Evolutionary conservation across 2,113 vertebrate genomes (phyloP), one percentile per base, ranked within the genome.

Genomic region (Catharus fuscescens): DNA sequence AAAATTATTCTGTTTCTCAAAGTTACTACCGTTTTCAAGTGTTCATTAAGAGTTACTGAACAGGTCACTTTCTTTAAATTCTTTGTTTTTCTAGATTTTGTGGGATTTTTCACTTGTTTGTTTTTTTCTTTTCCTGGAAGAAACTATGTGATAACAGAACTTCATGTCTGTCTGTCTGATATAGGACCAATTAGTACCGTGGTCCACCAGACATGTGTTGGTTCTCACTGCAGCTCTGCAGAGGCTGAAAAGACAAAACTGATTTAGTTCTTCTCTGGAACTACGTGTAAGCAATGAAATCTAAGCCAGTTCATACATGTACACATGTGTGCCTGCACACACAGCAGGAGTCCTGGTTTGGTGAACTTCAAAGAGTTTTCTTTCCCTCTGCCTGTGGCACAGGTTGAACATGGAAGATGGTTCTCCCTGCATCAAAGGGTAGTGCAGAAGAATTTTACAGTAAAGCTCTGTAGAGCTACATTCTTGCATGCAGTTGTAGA

Each of bases 151-250:
- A 18, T 23, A 12, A 23, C 14, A 36, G 40, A 82, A 9, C 18
- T 70, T 77, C 23, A 5, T 31, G 23, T 16, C 36, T 80, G 5
- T 16, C n/a, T 79, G 6, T 44, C 15, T 72, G 34, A 53, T 72
- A 9, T 0, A 52, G 40, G 12, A 8, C 12, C 12, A 6, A 3
- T 60, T 25, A 67, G 44, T 42, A 47, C 13, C 8, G 1, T 34
- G 19, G n/a, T n/a, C 36, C 11, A 4, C 5, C 32, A 64, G 57
- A 23, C 3, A 1, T 4, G 1, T 61, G 2, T 56, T 34, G 14
- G 4, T 69, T 80, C 10, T 32, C 19, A 11, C 14, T 77, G 57
- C 21, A 45, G 20, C 50, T 86, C 44, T 83, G 18, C 31, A 32
- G 59, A 62, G 12, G 5, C 31, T 56, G 67, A 92, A 90, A 53